Percentiles rank a stretch among this genome's conserved stretches.
These are phyloP conservation scores for Scytalopus superciliaris DNA, from an alignment of 2,113 vertebrate genomes.

Conservation along the genomic window DNA sequence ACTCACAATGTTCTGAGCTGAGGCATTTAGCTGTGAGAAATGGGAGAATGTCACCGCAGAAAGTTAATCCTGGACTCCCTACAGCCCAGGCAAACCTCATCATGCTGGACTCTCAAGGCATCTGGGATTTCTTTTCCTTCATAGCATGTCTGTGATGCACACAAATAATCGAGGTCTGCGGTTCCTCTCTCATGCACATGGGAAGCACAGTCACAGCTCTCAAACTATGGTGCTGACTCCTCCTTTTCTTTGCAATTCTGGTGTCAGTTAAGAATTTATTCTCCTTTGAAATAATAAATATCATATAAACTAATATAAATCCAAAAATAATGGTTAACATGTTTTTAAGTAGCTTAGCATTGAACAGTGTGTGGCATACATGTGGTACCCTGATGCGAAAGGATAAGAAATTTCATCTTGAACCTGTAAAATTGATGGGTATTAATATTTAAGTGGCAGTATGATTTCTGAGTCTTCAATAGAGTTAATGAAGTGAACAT, in stretches of 20 bases:
- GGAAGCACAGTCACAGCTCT: background rate
- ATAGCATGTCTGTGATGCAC: background rate
- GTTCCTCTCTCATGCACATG: background rate
- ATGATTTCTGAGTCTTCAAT: background rate
- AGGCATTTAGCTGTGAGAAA: background rate
- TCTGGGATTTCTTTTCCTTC: background rate
- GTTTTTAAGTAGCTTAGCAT: background rate
- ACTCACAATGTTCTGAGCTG: background rate
- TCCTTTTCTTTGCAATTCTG: background rate
- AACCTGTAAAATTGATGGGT: background rate
- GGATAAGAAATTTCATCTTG: background rate
- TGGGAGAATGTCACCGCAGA: background rate
- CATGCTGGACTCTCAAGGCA: background rate
- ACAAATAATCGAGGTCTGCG: background rate
- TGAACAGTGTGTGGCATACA: background rate
- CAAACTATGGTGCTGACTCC: fast-evolving
- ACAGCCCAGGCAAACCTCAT: background rate
- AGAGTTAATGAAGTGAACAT: background rate
- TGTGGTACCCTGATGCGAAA: background rate
- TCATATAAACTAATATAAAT: background rate
- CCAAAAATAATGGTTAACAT: background rate
- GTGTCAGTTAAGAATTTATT: background rate
- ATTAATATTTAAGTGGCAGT: background rate
- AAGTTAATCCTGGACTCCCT: background rate
- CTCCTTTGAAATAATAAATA: background rate